phyloP scores from a whole-genome alignment of 2,888 invertebrate genomes.

The Vesta saturnalis region DNA sequence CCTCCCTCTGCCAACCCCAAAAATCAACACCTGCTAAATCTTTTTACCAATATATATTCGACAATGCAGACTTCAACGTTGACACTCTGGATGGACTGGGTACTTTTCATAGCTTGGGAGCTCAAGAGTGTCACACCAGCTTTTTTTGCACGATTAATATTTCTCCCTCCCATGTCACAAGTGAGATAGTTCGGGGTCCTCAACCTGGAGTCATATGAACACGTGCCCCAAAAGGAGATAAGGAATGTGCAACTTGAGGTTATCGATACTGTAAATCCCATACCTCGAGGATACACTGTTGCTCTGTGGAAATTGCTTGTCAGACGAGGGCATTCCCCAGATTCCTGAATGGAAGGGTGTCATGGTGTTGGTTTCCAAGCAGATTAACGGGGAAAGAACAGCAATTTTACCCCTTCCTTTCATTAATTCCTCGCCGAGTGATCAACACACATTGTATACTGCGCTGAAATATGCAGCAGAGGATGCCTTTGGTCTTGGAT shows the following conservation, averaged over 20 bases:
- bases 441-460: slow-evolving; percentile 3
- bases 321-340: neutral
- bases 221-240: neutral
- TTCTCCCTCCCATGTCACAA: too few species aligned
- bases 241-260: too few species aligned
- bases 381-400: neutral
- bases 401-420: neutral
- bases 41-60: too few species aligned
- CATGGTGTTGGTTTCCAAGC: neutral
- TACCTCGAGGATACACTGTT: neutral
- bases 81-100: too few species aligned
- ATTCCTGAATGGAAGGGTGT: neutral
- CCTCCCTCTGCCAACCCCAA: too few species aligned
- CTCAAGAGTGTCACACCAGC: too few species aligned
- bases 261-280: too few species aligned
- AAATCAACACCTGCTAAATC: too few species aligned
- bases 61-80: too few species aligned
- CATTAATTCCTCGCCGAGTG: neutral
- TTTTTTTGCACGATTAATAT: too few species aligned
- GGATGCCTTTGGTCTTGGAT: neutral
- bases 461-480: neutral
- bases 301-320: neutral
- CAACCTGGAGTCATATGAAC: neutral
- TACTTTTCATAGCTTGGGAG: too few species aligned
- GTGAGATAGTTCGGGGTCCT: too few species aligned